Evolutionary conservation across 2,888 invertebrate species (phyloP).

Genomic region (Trisateles emortualis): DNA sequence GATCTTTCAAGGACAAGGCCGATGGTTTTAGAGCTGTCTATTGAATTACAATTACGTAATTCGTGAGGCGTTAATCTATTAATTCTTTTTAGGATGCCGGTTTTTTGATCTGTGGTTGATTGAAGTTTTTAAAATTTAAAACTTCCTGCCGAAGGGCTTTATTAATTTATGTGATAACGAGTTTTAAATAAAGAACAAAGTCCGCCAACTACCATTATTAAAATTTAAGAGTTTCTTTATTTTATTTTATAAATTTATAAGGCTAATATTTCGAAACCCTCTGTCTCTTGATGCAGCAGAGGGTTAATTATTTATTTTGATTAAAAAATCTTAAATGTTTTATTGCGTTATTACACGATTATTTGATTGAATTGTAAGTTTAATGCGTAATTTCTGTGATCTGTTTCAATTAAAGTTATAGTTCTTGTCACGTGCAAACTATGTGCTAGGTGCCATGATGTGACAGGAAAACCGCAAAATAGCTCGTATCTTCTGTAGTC

Average conservation of each 20-base stretch:
- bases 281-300: too few species aligned
- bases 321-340: background rate
- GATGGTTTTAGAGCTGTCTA: slow-evolving; percentile 31
- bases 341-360: too few species aligned
- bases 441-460: slow-evolving; percentile 16
- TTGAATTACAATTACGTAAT: slow-evolving; percentile 48
- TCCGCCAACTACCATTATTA: background rate
- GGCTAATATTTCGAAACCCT: background rate
- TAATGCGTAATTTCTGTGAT: background rate
- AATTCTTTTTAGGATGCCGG: slow-evolving; percentile 16
- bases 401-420: slow-evolving; percentile 12
- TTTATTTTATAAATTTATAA: background rate
- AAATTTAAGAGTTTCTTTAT: background rate
- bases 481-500: slow-evolving; percentile 20
- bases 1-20: slow-evolving; percentile 41
- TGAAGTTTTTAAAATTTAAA: slow-evolving; percentile 5
- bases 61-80: slow-evolving; percentile 28
- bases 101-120: slow-evolving; percentile 13
- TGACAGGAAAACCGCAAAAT: slow-evolving; percentile 42
- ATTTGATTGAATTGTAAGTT: too few species aligned
- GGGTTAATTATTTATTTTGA: too few species aligned
- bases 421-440: slow-evolving; percentile 6
- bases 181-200: slow-evolving; percentile 4
- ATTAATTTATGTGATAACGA: slow-evolving; percentile 3
- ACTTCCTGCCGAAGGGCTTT: slow-evolving; percentile 17